Evolutionary conservation across 2,888 invertebrate genomes (phyloP), one percentile per base, ranked within the genome.

Genomic region (Epirrhoe alternata): DNA sequence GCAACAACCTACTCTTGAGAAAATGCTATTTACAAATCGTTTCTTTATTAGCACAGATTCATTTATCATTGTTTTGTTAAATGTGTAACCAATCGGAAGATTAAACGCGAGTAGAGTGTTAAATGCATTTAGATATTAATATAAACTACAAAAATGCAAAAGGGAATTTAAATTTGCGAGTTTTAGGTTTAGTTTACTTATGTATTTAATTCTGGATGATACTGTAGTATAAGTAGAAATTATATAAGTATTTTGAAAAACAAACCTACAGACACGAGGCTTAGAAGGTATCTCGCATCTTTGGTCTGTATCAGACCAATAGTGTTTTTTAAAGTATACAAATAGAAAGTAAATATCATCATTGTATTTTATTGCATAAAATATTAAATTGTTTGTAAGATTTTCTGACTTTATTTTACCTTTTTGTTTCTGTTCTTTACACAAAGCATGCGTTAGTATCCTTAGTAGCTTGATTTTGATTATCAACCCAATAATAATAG

Each of bases 281-380:
- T 86, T 79, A 49, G 59, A 33, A 16, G 14, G 24, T 68, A 59
- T 52, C 33, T 68, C 58, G 38, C 60, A 71, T 70, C 14, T 78
- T 82, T 89, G 90, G 86, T 92, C 92, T 92, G 92, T 89, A 92
- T 92, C 92, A 92, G 92, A 92, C 85, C 87, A 85, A 81, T 74
- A 79, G 73, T 72, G 52, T 47, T 70, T 71, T 68, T 66, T 65
- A 66, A 61, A 17, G 33, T 71, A 45, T 69, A 66, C 64, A 70
- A 65, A 66, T 59, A 55, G 55, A 59, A 69, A 63, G 61, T 64
- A 67, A 62, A 52, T 67, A 65, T 58, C 45, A 55, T 64, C 71
- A 76, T 68, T 79, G 74, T 79, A 77, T 74, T 71, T 73, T 74
- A 70, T 77, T 76, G 75, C 76, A 77, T 76, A 73, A 73, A n/a